Conservation (phyloP, 1,140 invertebrate species). For the Apis cerana region DNA sequence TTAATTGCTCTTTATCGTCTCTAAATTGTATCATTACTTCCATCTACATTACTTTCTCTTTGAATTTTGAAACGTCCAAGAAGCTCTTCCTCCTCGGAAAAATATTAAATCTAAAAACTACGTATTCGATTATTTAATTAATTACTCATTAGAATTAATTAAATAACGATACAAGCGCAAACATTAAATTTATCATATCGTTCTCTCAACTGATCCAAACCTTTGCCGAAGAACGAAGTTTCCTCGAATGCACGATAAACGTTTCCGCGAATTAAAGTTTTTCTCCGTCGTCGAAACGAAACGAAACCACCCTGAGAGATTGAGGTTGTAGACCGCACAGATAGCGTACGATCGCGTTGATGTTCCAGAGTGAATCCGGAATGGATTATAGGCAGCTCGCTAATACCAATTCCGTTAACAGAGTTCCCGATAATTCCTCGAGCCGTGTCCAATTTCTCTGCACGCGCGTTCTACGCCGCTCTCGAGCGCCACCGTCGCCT, state of each 20-base stretch:
- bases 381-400: slow-evolving; percentile 27
- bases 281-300: slow-evolving; percentile 25
- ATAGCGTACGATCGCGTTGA: slow-evolving; percentile 27
- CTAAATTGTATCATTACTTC: no score
- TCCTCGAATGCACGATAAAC: background rate
- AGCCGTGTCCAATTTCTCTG: slow-evolving; percentile 33
- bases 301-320: background rate
- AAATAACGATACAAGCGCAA: no score
- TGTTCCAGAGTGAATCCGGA: slow-evolving; percentile 25
- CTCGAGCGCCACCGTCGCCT: slow-evolving; percentile 17
- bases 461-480: slow-evolving; percentile 18
- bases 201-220: no score
- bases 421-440: slow-evolving; percentile 19
- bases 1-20: no score
- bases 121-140: no score
- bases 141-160: no score
- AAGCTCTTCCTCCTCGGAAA: no score
- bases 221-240: no score
- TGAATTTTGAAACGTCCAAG: no score
- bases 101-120: no score
- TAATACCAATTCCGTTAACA: slow-evolving; percentile 37
- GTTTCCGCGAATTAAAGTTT: background rate
- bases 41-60: no score
- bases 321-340: background rate
- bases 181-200: no score